phyloP scores from a whole-genome alignment of 2,888 invertebrate species.

The Pheosia tremula region DNA sequence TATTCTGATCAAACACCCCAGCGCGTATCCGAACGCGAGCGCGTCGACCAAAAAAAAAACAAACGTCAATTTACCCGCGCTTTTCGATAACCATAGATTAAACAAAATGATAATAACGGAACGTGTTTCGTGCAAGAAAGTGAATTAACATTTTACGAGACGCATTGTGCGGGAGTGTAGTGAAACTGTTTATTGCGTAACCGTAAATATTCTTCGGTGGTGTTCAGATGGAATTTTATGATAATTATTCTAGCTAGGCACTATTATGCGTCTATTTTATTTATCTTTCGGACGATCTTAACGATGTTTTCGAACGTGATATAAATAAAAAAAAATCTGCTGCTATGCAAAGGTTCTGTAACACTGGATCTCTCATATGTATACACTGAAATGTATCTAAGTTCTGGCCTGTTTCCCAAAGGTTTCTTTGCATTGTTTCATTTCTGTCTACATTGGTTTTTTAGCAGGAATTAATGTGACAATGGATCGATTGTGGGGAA shows the following conservation, averaged over 20 bases:
- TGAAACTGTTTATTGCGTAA: constrained; percentile 75
- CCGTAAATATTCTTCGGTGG: constrained; percentile 54
- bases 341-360: not conserved
- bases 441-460: constrained; percentile 28
- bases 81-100: constrained; percentile 43
- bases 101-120: constrained; percentile 45
- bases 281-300: too few species aligned
- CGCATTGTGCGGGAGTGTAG: constrained; percentile 76
- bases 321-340: not conserved
- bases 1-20: constrained; percentile 52
- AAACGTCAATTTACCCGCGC: constrained; percentile 61
- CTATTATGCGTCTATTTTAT: constrained; percentile 9
- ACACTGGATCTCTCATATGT: constrained; percentile 20
- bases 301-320: not conserved
- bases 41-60: constrained; percentile 42
- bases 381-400: constrained; percentile 21
- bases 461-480: constrained; percentile 47
- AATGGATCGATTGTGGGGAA: constrained; percentile 49
- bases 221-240: constrained; percentile 55
- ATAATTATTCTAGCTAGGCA: constrained; percentile 43
- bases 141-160: constrained; percentile 69
- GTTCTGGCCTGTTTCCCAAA: constrained; percentile 45
- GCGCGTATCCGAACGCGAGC: constrained; percentile 51
- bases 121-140: constrained; percentile 75
- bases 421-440: constrained; percentile 33